Conservation (phyloP, 2,113 vertebrate genomes). For the Cheirogaleus medius region DNA sequence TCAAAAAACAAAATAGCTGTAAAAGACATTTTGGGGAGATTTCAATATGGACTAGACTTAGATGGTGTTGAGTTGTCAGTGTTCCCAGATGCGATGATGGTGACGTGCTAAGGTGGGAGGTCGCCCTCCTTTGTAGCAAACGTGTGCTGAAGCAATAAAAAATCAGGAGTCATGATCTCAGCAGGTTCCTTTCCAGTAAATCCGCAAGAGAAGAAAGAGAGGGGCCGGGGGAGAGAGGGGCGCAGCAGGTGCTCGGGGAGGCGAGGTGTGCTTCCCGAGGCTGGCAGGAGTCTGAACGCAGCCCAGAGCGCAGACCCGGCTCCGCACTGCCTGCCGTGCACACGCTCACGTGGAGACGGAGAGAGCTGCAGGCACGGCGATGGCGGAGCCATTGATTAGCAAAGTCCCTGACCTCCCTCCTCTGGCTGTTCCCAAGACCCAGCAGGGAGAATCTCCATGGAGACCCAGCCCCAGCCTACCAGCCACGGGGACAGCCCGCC, state of each 20-base stretch:
- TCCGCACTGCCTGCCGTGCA: neutral
- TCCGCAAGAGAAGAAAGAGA: neutral
- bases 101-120: neutral
- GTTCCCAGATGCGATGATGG: neutral
- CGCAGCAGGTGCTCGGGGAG: neutral
- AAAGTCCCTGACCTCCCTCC: neutral
- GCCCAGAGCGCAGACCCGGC: neutral
- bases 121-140: neutral
- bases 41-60: neutral
- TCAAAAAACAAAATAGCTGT: neutral
- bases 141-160: neutral
- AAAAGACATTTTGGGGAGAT: neutral
- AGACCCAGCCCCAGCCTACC: neutral
- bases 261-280: neutral
- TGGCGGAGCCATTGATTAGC: neutral
- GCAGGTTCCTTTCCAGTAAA: neutral
- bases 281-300: neutral
- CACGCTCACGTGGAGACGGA: accelerated
- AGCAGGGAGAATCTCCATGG: neutral
- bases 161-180: neutral
- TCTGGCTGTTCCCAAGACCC: neutral
- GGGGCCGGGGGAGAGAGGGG: no score
- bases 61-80: neutral
- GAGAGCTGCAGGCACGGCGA: neutral
- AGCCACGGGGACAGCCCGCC: neutral